phyloP scores from a whole-genome alignment of 2,797 vertebrate species.

The Acrossocheilus fasciatus region DNA sequence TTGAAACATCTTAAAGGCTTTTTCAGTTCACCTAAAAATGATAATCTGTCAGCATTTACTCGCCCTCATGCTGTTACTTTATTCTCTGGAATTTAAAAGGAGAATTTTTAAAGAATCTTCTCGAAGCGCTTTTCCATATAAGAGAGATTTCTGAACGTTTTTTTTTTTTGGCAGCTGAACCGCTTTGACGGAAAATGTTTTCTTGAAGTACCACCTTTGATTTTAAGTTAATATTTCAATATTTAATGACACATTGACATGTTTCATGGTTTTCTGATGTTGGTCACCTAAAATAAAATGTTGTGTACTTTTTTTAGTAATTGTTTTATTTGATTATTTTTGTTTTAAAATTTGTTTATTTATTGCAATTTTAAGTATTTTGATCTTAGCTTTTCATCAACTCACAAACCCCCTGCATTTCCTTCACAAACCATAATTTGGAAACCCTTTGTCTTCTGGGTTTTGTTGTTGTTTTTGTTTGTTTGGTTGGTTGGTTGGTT shows the following conservation, averaged over 20 bases:
- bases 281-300: background rate
- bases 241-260: background rate
- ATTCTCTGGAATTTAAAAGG: background rate
- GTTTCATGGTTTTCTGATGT: background rate
- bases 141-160: background rate
- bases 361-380: background rate
- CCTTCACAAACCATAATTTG: background rate
- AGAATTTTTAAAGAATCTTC: background rate
- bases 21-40: background rate
- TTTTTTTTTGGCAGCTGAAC: background rate
- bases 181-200: background rate
- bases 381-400: background rate
- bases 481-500: background rate
- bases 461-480: background rate
- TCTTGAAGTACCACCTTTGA: background rate
- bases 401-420: background rate
- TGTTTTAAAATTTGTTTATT: background rate
- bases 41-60: background rate
- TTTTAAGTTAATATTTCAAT: background rate
- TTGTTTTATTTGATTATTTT: background rate
- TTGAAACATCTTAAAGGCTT: conserved; percentile 8
- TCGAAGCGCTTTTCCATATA: background rate
- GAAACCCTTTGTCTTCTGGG: background rate
- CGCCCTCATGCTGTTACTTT: background rate
- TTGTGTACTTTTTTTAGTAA: background rate